Evolutionary conservation across 2,888 invertebrate species (phyloP).

Genomic region (Acholoe squamosa): DNA sequence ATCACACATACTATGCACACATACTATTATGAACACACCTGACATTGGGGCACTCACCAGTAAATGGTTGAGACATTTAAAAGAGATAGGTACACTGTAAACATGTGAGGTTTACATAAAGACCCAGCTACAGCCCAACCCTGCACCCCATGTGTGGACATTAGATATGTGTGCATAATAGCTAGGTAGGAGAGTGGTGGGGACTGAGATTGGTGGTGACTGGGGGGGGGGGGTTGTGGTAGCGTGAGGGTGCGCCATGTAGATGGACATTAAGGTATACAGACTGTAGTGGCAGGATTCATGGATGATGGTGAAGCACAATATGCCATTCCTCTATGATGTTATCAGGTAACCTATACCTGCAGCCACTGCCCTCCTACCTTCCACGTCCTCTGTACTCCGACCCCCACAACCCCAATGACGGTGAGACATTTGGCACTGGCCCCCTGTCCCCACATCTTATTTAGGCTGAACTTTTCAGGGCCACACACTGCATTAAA

Average conservation of each 20-base stretch:
- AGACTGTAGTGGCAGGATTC: neutral
- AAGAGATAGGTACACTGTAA: neutral
- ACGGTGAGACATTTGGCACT: neutral
- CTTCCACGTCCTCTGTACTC: neutral
- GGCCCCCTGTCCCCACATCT: neutral
- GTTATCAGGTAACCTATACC: neutral
- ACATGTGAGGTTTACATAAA: slow-evolving; percentile 1
- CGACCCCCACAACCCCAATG: neutral
- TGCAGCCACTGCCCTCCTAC: too few species aligned
- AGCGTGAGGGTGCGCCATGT: neutral
- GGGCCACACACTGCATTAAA: too few species aligned
- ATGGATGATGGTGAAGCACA: neutral
- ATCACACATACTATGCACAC: too few species aligned
- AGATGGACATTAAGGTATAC: neutral
- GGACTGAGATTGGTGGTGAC: too few species aligned
- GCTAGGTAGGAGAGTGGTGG: too few species aligned
- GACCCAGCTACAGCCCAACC: neutral
- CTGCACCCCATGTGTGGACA: too few species aligned
- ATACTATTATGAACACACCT: too few species aligned
- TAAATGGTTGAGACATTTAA: neutral
- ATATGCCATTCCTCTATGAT: neutral
- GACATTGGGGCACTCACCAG: too few species aligned
- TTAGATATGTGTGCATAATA: too few species aligned
- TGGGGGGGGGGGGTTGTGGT: neutral
- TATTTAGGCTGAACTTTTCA: too few species aligned